Base-by-base conservation (phyloP, 2,797 vertebrate genomes). In the Xenopus petersii region DNA sequence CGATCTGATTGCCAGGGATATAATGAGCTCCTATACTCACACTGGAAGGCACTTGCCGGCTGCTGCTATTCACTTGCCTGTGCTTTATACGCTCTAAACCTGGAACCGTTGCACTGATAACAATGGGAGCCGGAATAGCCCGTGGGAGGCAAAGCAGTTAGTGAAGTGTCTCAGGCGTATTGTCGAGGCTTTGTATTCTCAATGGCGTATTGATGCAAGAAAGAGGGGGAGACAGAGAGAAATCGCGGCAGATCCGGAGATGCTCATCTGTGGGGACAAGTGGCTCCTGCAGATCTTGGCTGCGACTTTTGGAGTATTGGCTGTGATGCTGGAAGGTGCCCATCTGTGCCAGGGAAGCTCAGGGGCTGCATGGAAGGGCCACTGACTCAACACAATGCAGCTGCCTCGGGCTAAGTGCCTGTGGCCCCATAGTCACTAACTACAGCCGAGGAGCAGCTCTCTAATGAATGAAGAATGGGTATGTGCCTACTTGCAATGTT, bases 391-490 rank as follows among this genome's bases (percentile, higher is more conserved):
- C 84, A 87, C 87, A 83, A 89, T 85, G 87, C 89, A 88, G 88
- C 90, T 91, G 90, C 90, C 90, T 88, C 87, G 88, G 90, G 87
- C 85, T 89, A 89, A 89, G 90, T 88, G 90, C 87, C 87, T 86
- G 85, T 88, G 89, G 87, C 88, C 89, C 88, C 88, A 84, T 90
- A 90, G 91, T 86, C 89, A 86, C 88, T 89, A 89, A 87, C 86
- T 83, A 90, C 90, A 90, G 88, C 87, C 88, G 83, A 90, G 88
- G 90, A 92, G 87, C 89, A 89, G 88, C 91, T 88, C 88, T 91
- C 88, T 91, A 91, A 87, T 88, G 82, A 87, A 92, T 90, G 90
- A 90, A 93, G 90, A 87, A 93, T 93, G 92, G 92, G 92, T 93
- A 92, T 88, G 92, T 92, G n/a, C 87, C 49, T 15, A 51, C 9